A percentile compares a stretch with the other conserved stretches of the same genome.
These are phyloP conservation scores for Busseola fusca DNA, from an alignment of 2,888 invertebrate species.

Conservation along the genomic window DNA sequence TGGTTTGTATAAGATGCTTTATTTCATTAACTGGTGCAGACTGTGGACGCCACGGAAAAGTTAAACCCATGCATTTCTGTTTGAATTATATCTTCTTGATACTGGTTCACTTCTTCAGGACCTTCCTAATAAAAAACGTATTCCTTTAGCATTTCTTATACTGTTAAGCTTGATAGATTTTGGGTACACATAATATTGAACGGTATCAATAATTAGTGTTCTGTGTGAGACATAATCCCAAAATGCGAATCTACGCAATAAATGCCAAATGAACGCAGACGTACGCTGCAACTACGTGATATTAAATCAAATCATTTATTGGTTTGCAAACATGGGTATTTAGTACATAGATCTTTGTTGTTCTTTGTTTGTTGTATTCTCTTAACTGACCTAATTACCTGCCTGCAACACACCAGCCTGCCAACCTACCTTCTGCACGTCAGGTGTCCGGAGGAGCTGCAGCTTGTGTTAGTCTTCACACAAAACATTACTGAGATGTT, in stretches of 20 bases:
- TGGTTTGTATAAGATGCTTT: conserved; percentile 10
- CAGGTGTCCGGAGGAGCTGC: background rate
- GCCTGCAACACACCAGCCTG: too few relatives aligned
- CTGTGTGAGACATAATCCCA: too few relatives aligned
- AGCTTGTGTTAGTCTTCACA: background rate
- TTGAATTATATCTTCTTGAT: too few relatives aligned
- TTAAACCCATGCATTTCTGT: too few relatives aligned
- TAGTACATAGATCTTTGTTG: too few relatives aligned
- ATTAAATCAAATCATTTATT: too few relatives aligned
- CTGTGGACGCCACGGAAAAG: background rate
- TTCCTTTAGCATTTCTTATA: background rate
- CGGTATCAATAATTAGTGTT: background rate
- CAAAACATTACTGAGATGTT: background rate
- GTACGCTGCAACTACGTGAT: background rate
- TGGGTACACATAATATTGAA: background rate
- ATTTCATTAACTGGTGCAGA: conserved; percentile 16
- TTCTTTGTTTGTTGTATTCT: too few relatives aligned
- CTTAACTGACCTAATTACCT: background rate
- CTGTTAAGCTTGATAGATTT: too few relatives aligned
- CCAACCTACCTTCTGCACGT: background rate
- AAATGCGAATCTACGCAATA: background rate
- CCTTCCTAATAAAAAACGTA: too few relatives aligned
- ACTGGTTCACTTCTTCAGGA: too few relatives aligned
- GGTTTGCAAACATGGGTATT: too few relatives aligned
- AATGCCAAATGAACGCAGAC: background rate